phyloP scores from a whole-genome alignment of 2,113 vertebrate genomes.

The Fulica atra region DNA sequence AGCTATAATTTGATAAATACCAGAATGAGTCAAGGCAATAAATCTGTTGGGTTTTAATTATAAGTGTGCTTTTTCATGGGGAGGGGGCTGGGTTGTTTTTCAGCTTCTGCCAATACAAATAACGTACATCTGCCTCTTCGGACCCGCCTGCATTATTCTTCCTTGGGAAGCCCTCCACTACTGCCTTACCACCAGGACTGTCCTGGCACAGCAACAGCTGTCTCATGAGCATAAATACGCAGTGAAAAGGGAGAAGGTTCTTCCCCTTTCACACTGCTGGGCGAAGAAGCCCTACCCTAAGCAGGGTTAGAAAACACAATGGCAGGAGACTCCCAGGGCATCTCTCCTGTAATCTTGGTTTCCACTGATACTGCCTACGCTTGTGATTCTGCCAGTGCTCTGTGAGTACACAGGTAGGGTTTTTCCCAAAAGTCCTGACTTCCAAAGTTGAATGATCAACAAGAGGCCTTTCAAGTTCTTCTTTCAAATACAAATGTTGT shows the following conservation, averaged over 20 bases:
- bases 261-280: not conserved
- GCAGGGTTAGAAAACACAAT: not conserved
- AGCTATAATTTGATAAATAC: constrained; percentile 23
- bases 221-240: not conserved
- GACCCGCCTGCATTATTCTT: not conserved
- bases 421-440: not conserved
- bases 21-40: constrained; percentile 47
- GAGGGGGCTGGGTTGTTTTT: constrained; percentile 17
- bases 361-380: not conserved
- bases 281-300: not conserved
- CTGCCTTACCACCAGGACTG: not conserved
- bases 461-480: not conserved
- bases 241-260: not conserved
- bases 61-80: not conserved
- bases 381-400: not conserved
- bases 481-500: not conserved
- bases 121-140: constrained; percentile 7
- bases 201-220: not conserved
- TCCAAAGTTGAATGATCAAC: not conserved
- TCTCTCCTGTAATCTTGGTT: not conserved
- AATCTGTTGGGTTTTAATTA: constrained; percentile 54
- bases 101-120: constrained; percentile 47
- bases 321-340: not conserved
- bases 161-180: constrained; percentile 6
- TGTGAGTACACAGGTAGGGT: not conserved